A percentile compares a stretch with the other conserved stretches of the same genome.
phyloP scores from a whole-genome alignment of 1,140 invertebrate species.

The Apolygus lucorum region DNA sequence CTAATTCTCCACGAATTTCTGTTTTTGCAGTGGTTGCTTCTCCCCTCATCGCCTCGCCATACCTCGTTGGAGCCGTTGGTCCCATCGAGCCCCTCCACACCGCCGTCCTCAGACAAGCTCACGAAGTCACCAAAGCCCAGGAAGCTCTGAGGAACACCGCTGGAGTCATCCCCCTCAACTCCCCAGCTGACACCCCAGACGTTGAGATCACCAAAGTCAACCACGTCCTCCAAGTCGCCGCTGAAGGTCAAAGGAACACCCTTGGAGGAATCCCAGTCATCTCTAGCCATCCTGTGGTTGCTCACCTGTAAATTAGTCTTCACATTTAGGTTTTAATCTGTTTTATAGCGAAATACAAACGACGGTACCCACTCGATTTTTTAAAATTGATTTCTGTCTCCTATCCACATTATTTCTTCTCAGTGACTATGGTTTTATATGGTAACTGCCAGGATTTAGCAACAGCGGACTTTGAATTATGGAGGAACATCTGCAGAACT shows the following conservation, averaged over 20 bases:
- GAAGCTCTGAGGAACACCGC: constrained; percentile 15
- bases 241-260: constrained; percentile 13
- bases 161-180: not conserved
- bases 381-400: too few relatives aligned
- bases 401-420: not conserved
- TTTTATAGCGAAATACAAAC: not conserved
- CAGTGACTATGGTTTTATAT: not conserved
- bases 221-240: constrained; percentile 12
- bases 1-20: not conserved
- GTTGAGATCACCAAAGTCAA: constrained; percentile 5
- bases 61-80: not conserved
- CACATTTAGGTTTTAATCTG: not conserved
- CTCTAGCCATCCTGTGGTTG: not conserved
- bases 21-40: not conserved
- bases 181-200: constrained; percentile 17
- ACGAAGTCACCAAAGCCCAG: constrained; percentile 1
- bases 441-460: not conserved
- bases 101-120: constrained; percentile 4
- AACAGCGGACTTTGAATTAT: not conserved
- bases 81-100: not conserved
- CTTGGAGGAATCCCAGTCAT: not conserved
- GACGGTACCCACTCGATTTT: too few relatives aligned
- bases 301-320: not conserved
- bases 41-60: not conserved
- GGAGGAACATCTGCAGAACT: not conserved